Base-by-base conservation (phyloP, 2,113 vertebrate species). In the Lepus timidus region DNA sequence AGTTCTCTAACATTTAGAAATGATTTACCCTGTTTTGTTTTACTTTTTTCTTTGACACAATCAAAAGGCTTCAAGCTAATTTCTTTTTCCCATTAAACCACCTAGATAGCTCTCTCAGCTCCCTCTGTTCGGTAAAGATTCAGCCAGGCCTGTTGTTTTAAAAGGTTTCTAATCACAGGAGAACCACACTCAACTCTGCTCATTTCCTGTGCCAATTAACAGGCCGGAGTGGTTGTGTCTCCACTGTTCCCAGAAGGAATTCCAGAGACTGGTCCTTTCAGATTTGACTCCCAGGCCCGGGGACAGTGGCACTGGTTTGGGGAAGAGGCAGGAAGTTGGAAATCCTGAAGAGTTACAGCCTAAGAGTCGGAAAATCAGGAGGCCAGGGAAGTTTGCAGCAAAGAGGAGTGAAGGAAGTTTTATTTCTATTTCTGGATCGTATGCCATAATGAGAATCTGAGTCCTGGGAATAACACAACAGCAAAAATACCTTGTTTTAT, bases 141-240 rank as follows among this genome's bases (percentile, higher is more conserved):
- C 96, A 93, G 93, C 92, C 68, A 64, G 92, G 90, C 97, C 97
- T 97, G 96, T 97, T 97, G 92, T 97, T 97, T 97, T 97, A 96
- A 97, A 97, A 96, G 94, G 92, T 94, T 96, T 97, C 95, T 97
- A 97, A 96, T 97, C 96, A 96, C 93, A 90, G 65, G 94, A 97
- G 95, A 97, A 92, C 90, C 92, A 97, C 96, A 94, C n/a, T 95
- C 95, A 89, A 96, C 88, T 95, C 64, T 94, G 92, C 93, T 97
- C 95, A 97, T 98, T 97, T 97, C 96, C 95, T 96, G 97, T 97
- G 93, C 94, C 97, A 97, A 97, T 97, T 96, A 97, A 95, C 91
- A 96, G 96, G 94, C 96, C 96, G 94, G 94, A 86, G 86, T 71
- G 80, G 95, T 68, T 97, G 97, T 96, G 95, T 97, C 96, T 92